Percentiles rank a stretch among this genome's conserved stretches.
Evolutionary conservation across 2,797 vertebrate species (phyloP).

Genomic region (Myotis myotis): DNA sequence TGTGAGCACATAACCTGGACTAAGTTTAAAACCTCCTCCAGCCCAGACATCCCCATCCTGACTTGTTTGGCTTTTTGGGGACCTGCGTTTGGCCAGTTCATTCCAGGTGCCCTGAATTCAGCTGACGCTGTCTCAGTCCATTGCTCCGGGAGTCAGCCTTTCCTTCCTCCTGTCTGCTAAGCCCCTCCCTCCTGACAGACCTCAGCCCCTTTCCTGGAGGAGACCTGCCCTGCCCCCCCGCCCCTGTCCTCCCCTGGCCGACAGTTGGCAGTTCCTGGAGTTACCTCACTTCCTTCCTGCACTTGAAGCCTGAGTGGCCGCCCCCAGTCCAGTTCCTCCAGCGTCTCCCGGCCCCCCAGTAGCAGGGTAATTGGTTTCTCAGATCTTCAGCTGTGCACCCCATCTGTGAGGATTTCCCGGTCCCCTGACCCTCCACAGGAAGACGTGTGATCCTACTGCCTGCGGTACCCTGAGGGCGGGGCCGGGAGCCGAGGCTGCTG

Average conservation of each 20-base stretch:
- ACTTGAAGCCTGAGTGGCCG: constrained; percentile 17
- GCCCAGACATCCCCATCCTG: neutral
- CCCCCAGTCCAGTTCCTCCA: neutral
- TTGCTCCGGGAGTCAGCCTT: neutral
- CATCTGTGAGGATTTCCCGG: constrained; percentile 15
- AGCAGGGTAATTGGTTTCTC: constrained; percentile 48
- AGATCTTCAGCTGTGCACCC: constrained; percentile 20
- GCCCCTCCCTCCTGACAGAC: neutral
- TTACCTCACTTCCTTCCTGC: constrained; percentile 52
- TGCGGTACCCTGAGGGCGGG: neutral
- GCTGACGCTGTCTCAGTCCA: neutral
- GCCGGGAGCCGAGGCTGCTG: neutral
- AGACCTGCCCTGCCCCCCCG: neutral
- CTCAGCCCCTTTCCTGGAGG: neutral
- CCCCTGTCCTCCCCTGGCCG: neutral
- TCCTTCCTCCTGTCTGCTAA: neutral
- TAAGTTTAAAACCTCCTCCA: neutral
- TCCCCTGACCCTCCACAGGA: constrained; percentile 38
- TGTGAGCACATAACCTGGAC: neutral
- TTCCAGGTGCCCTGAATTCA: neutral
- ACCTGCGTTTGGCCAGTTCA: neutral
- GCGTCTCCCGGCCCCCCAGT: neutral
- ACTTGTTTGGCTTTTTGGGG: neutral
- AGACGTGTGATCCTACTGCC: neutral
- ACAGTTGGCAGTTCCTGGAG: neutral